Evolutionary conservation across 2,888 invertebrate species (phyloP).

Genomic region (Agyllia agylla): DNA sequence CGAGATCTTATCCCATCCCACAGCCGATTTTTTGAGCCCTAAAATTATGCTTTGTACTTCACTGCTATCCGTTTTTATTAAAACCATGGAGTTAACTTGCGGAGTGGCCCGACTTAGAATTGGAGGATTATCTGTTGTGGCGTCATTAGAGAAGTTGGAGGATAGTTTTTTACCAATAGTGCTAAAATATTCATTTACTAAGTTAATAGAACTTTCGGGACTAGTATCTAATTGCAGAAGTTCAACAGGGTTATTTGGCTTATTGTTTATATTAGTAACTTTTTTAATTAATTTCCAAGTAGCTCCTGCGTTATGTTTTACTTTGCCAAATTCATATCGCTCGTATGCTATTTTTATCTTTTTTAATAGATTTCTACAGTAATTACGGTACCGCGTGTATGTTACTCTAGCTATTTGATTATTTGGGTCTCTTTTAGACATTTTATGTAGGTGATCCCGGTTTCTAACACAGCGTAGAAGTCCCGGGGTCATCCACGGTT

Average conservation of each 20-base stretch:
- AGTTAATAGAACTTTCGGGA: not conserved
- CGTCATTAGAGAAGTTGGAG: not conserved
- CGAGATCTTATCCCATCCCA: not conserved
- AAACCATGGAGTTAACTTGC: not conserved
- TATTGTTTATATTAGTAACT: not conserved
- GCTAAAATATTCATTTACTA: not conserved
- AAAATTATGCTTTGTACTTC: not conserved
- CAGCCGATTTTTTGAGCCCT: not conserved
- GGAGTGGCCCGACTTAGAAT: not conserved
- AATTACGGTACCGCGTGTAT: not conserved
- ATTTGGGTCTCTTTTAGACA: not conserved
- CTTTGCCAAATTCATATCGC: not conserved
- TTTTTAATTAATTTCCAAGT: not conserved
- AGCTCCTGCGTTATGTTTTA: not conserved
- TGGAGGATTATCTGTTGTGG: not conserved
- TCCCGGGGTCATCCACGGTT: not conserved
- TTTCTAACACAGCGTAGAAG: not conserved
- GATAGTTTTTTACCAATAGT: not conserved
- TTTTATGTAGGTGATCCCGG: not conserved
- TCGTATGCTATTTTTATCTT: not conserved
- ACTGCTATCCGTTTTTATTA: not conserved
- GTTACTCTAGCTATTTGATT: not conserved
- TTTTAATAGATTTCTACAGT: not conserved
- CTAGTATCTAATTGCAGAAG: not conserved
- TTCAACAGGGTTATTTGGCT: not conserved